Evolutionary conservation across 2,113 vertebrate species (phyloP), one percentile per base, ranked within the genome.

Genomic region (Odontesthes bonariensis): DNA sequence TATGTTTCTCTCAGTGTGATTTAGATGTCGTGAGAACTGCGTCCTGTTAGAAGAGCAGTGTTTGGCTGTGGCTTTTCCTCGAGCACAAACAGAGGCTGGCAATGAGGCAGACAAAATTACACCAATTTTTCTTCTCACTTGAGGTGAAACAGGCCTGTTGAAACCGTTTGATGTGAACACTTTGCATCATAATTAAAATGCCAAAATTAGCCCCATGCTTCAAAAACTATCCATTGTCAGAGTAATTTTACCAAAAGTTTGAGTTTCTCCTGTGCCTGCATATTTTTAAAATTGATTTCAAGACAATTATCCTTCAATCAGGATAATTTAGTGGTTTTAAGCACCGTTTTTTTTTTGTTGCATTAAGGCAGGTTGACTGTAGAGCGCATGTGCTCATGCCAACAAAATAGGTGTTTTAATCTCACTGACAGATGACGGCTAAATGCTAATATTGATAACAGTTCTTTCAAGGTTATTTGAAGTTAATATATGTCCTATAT

Each of bases 71-170:
- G 46, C 38, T 75, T 44, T 58, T 73, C 59, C 58, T 85, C 42
- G 12, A 72, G 72, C 61, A 65, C 61, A 59, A 79, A 75, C 79
- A 73, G 74, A 77, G 83, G 73, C 69, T 76, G 58, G 78, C 77
- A 79, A 72, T 80, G 62, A 84, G 46, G 40, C 55, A 78, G 60
- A 40, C 31, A 20, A 52, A 73, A 82, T 75, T 19, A 44, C 35
- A 63, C 16, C 58, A 49, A 23, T 79, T 72, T 81, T 74, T 79
- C 49, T 65, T 67, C 72, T 59, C 52, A 65, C 20, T 60, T 59
- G 59, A 81, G 49, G 53, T 73, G 57, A 46, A 61, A 79, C 46
- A 67, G 23, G 20, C 68, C 77, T 82, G 79, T 70, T 67, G 69
- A 72, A 63, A 42, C 52, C 38, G 58, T 66, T 85, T 71, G 58